Evolutionary conservation across 2,113 vertebrate species (phyloP).

Genomic region (Aegotheles bennettii): DNA sequence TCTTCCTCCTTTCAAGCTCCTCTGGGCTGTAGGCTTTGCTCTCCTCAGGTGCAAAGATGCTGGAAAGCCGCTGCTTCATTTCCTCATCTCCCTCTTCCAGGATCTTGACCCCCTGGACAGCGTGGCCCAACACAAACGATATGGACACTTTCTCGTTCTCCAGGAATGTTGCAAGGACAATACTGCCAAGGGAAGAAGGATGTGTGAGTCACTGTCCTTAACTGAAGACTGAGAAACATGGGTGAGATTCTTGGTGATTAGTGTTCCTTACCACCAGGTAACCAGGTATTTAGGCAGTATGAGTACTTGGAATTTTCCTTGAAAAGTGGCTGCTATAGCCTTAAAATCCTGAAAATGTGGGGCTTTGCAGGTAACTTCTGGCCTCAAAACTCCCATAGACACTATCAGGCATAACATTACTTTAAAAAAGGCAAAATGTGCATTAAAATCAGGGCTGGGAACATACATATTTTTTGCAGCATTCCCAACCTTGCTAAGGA

Average conservation of each 20-base stretch:
- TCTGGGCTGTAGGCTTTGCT: constrained; percentile 53
- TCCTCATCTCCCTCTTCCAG: constrained; percentile 68
- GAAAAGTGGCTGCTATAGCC: not conserved
- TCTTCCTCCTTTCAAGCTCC: constrained; percentile 73
- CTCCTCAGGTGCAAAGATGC: constrained; percentile 56
- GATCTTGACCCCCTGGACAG: constrained; percentile 77
- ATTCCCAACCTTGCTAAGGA: not conserved
- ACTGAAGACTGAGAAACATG: not conserved
- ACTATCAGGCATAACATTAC: not conserved
- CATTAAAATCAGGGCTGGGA: not conserved
- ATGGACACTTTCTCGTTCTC: constrained; percentile 65
- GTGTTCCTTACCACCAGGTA: not conserved
- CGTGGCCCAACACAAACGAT: constrained; percentile 84
- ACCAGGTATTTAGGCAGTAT: not conserved
- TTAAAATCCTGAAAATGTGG: not conserved
- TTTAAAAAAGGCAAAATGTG: not conserved
- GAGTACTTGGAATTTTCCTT: not conserved
- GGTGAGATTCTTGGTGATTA: not conserved
- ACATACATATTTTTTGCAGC: not conserved
- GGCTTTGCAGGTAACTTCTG: not conserved
- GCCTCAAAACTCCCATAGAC: not conserved
- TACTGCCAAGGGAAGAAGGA: constrained; percentile 63
- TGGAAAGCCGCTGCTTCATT: constrained; percentile 61
- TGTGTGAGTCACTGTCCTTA: not conserved
- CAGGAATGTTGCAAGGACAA: constrained; percentile 81